These are phyloP conservation scores for Aspidiotus destructor DNA, from an alignment of 2,888 invertebrate genomes.

Conservation along the genomic window DNA sequence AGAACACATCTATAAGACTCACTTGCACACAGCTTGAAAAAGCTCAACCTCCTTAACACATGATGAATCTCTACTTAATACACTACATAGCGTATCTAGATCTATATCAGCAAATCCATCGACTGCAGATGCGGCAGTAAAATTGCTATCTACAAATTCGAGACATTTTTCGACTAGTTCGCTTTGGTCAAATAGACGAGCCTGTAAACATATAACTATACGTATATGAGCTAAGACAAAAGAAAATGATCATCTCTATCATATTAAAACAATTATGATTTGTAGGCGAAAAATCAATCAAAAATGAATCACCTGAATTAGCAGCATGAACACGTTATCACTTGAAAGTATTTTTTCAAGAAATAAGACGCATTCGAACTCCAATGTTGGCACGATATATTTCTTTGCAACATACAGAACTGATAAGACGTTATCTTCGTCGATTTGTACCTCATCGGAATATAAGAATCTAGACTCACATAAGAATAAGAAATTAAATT, in stretches of 20 bases:
- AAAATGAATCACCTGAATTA: conserved; percentile 49
- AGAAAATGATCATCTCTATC: not conserved
- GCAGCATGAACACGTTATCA: conserved; percentile 72
- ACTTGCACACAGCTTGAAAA: conserved; percentile 60
- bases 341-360: conserved; percentile 59
- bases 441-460: conserved; percentile 72
- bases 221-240: too few species aligned
- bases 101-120: conserved; percentile 77
- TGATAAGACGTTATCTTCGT: conserved; percentile 77
- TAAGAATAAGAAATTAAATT: conserved; percentile 21
- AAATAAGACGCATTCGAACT: conserved; percentile 74
- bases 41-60: conserved; percentile 68
- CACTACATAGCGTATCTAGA: conserved; percentile 63
- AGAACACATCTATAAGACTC: conserved; percentile 25
- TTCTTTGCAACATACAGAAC: conserved; percentile 78
- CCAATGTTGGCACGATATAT: conserved; percentile 72
- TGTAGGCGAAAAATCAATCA: not conserved
- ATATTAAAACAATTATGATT: not conserved
- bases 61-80: conserved; percentile 67
- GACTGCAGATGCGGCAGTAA: conserved; percentile 65
- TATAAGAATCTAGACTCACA: conserved; percentile 54
- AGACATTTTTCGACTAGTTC: conserved; percentile 70
- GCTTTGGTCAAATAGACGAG: conserved; percentile 70
- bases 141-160: conserved; percentile 74
- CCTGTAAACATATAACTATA: too few species aligned